Evolutionary conservation across 2,888 invertebrate species (phyloP).

Genomic region (Acrobasis suavella): DNA sequence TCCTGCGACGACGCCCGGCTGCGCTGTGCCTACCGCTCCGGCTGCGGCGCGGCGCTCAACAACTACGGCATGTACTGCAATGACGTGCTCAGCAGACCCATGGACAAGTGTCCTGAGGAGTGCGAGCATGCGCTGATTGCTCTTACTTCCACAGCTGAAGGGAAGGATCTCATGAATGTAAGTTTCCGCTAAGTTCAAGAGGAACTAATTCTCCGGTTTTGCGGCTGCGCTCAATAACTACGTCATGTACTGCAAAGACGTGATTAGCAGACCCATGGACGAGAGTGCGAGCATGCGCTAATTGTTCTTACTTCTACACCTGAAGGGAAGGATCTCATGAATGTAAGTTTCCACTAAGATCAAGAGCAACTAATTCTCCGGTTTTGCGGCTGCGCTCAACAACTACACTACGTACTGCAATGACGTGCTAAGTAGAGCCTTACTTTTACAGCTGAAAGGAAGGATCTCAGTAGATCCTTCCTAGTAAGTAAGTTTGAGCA

Average conservation of each 20-base stretch:
- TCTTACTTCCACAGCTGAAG: conserved; percentile 89
- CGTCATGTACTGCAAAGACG: conserved; percentile 87
- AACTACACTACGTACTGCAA: conserved; percentile 89
- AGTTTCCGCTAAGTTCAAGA: conserved; percentile 48
- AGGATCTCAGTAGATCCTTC: too few species aligned
- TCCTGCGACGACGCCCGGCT: conserved; percentile 86
- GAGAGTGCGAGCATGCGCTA: conserved; percentile 88
- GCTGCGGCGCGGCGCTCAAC: conserved; percentile 89
- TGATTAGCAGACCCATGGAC: conserved; percentile 82
- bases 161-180: conserved; percentile 89
- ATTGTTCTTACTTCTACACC: conserved; percentile 90
- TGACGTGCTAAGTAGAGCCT: conserved; percentile 84
- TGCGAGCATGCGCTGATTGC: conserved; percentile 91
- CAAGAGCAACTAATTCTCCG: too few species aligned
- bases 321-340: conserved; percentile 89
- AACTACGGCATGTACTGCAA: conserved; percentile 89
- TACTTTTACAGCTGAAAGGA: too few species aligned
- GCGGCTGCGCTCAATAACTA: conserved; percentile 91
- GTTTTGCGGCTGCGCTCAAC: conserved; percentile 90
- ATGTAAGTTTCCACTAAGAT: conserved; percentile 75
- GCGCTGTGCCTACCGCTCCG: conserved; percentile 88
- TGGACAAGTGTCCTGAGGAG: conserved; percentile 84
- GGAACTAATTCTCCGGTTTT: too few species aligned
- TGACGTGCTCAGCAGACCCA: conserved; percentile 84
- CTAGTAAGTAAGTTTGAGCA: conserved; percentile 88